These are phyloP conservation scores for Lochmaea capreae DNA, from an alignment of 2,888 invertebrate species.

Conservation along the genomic window DNA sequence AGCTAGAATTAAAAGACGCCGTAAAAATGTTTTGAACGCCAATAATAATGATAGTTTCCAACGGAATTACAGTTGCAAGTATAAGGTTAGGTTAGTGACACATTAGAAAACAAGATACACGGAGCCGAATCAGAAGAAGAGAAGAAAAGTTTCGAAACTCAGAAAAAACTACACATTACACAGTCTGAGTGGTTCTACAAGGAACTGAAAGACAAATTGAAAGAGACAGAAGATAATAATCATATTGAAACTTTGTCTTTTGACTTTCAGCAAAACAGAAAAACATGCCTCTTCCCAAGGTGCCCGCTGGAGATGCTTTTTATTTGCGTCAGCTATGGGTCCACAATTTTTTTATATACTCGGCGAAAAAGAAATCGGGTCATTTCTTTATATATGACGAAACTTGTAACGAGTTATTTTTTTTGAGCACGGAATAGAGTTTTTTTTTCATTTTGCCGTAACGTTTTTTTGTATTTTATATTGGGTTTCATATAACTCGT, in stretches of 20 bases:
- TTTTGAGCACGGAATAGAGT: no score
- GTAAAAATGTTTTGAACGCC: no score
- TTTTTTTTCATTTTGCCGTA: no score
- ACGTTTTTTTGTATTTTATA: no score
- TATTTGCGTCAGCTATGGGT: constrained; percentile 46
- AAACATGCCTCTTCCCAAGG: constrained; percentile 45
- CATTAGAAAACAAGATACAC: constrained; percentile 31
- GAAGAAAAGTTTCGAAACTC: no score
- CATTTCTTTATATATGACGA: constrained; percentile 44
- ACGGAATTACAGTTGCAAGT: no score
- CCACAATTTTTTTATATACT: constrained; percentile 42
- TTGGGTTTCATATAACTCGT: no score
- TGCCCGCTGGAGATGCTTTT: constrained; percentile 47
- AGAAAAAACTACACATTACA: constrained; percentile 37
- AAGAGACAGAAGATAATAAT: constrained; percentile 39
- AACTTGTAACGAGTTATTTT: no score
- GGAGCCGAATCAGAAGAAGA: no score
- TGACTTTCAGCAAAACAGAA: constrained; percentile 50
- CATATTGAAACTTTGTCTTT: constrained; percentile 44
- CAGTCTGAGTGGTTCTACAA: constrained; percentile 46
- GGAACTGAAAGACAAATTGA: constrained; percentile 41
- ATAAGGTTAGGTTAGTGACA: constrained; percentile 32
- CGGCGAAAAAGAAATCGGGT: constrained; percentile 14
- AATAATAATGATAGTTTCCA: no score
- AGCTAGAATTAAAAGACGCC: no score